phyloP scores from a whole-genome alignment of 92 coral and sea anemone species.

The Parazoanthus swiftii region DNA sequence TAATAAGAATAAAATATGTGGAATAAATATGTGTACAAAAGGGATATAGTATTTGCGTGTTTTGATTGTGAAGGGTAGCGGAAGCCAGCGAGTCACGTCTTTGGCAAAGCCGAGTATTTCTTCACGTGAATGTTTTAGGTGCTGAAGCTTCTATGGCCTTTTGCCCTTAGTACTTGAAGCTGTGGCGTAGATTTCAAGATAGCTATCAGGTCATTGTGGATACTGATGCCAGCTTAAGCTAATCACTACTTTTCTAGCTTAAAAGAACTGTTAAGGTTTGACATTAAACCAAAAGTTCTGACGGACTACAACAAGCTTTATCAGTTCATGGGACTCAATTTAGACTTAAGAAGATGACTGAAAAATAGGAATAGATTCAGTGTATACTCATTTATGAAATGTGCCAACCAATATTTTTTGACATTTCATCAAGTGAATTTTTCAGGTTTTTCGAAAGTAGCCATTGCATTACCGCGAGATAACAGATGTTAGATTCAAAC shows the following conservation, averaged over 20 bases:
- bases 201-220: not conserved
- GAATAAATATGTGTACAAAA: not conserved
- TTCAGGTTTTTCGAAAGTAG: too few relatives aligned
- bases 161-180: not conserved
- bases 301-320: not conserved
- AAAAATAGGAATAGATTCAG: too few relatives aligned
- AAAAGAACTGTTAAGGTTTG: not conserved
- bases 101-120: not conserved
- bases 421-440: too few relatives aligned
- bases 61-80: conserved; percentile 1
- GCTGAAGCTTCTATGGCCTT: not conserved
- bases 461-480: too few relatives aligned
- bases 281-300: not conserved
- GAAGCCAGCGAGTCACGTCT: conserved; percentile 38
- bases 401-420: too few relatives aligned
- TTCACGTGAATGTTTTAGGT: not conserved
- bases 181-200: conserved; percentile 19
- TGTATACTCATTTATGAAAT: too few relatives aligned
- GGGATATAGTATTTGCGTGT: conserved; percentile 19
- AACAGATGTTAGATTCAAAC: too few relatives aligned
- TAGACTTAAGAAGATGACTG: too few relatives aligned
- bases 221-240: not conserved
- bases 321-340: not conserved
- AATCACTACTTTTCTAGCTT: not conserved
- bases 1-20: not conserved